A percentile compares a stretch with the other conserved stretches of the same genome.
These are phyloP conservation scores for Microcebus griseorufus DNA, from an alignment of 2,113 vertebrate species.

Conservation along the genomic window DNA sequence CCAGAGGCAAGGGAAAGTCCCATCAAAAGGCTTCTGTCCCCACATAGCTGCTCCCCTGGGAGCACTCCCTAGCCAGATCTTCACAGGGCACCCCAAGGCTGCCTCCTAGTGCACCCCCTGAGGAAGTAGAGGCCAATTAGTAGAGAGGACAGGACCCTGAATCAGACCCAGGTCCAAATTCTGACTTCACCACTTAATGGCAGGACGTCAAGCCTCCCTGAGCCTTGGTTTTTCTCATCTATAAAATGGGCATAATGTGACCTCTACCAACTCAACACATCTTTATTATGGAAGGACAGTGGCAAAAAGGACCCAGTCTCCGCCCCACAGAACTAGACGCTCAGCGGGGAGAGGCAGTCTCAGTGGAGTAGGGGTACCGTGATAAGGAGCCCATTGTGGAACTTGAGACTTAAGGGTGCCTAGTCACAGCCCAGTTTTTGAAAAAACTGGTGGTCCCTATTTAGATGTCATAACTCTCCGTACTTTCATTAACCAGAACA, in stretches of 20 bases:
- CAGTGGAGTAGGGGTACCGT: accelerated
- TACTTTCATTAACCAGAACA: neutral
- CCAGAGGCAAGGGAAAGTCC: neutral
- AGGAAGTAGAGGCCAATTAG: neutral
- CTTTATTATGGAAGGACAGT: neutral
- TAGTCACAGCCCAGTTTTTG: neutral
- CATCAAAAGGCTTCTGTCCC: neutral
- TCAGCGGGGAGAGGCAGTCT: neutral
- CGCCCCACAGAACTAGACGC: neutral
- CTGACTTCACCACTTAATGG: neutral
- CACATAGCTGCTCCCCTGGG: neutral
- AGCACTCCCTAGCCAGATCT: neutral
- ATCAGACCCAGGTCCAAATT: neutral
- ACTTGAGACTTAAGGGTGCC: neutral
- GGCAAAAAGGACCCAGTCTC: neutral
- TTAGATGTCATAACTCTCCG: neutral
- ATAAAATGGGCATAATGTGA: neutral
- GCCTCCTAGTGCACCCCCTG: accelerated
- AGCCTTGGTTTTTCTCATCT: neutral
- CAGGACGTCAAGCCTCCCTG: neutral
- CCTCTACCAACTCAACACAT: neutral
- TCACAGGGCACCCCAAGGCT: neutral
- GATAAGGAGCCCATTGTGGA: neutral
- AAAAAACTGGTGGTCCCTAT: neutral
- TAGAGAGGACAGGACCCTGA: neutral